Conservation (phyloP, 2,797 vertebrate genomes). For the Notoglanidium macrostoma region DNA sequence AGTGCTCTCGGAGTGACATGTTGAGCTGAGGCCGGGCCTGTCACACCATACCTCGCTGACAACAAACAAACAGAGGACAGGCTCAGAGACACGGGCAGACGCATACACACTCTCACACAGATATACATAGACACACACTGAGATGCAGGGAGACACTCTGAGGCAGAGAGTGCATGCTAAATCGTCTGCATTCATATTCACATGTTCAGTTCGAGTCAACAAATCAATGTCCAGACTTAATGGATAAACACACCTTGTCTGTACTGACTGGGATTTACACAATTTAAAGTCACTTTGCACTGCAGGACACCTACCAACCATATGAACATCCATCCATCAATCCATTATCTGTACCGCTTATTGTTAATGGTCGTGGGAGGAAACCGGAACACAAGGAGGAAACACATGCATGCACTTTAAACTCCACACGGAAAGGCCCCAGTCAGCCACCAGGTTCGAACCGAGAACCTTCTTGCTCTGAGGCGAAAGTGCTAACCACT, state of each 20-base stretch:
- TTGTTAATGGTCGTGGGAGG: too few relatives aligned
- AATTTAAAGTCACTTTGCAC: neutral
- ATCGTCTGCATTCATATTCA: slow-evolving; percentile 32
- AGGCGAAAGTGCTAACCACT: too few relatives aligned
- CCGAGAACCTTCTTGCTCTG: too few relatives aligned
- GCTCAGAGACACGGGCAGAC: slow-evolving; percentile 28
- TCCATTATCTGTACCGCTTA: too few relatives aligned
- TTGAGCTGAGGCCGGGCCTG: slow-evolving; percentile 62
- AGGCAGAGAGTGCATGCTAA: slow-evolving; percentile 38
- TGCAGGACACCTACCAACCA: neutral
- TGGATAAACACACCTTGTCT: slow-evolving; percentile 26
- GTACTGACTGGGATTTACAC: neutral
- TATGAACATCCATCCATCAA: neutral
- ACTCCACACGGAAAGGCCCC: too few relatives aligned
- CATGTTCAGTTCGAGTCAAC: slow-evolving; percentile 29
- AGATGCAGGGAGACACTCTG: slow-evolving; percentile 19
- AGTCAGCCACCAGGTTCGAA: too few relatives aligned
- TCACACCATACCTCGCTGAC: slow-evolving; percentile 57
- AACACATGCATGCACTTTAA: too few relatives aligned
- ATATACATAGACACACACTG: neutral
- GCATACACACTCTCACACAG: slow-evolving; percentile 7
- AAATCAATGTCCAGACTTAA: slow-evolving; percentile 35
- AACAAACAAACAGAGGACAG: slow-evolving; percentile 60
- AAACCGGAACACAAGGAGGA: too few relatives aligned
- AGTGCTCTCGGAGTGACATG: slow-evolving; percentile 59